Evolutionary conservation across 2,888 invertebrate species (phyloP), one percentile per base, ranked within the genome.

Genomic region (Hylaea fasciaria): DNA sequence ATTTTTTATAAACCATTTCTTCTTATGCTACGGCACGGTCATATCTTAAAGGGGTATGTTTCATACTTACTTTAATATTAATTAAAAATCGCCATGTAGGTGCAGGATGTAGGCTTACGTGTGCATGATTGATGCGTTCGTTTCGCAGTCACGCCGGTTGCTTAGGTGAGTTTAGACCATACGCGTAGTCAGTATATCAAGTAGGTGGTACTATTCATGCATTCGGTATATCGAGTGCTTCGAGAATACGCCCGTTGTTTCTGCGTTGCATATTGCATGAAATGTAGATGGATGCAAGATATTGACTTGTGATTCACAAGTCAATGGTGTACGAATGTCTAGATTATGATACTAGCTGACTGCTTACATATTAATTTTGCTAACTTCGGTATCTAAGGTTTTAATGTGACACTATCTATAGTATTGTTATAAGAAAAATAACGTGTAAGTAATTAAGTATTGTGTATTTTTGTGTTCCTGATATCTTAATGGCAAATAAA

Each of bases 121-220:
- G 22, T 22, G 22, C 22, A 5, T 3, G 5, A 22, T 22, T 22
- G 2, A 22, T 3, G 5, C 22, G 22, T 22, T 22, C 35, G 35
- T 32, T 35, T 39, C 12, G 39, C 48, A 48, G 37, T 22, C 39
- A n/a, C 17, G n/a, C 22, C 29, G 40, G n/a, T 37, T 11, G 58
- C 13, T 37, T n/a, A 53, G 43, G 49, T 39, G 17, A 35, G 48
- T 59, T 41, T 41, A 11, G 17, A 8, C 7, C 14, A 17, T 32
- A 39, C 47, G n/a, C 49, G 40, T 12, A 45, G 49, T 50, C 45
- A 12, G 51, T 56, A 85, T 83, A 82, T 72, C 62, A 73, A 40
- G 13, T 40, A 22, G 22, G 22, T 12, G 53, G 46, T 57, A 47
- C 49, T 53, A 69, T 70, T 68, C 70, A 72, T 66, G 58, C 53